Conservation (phyloP, 2,888 invertebrate genomes). For the Dryobota labecula region DNA sequence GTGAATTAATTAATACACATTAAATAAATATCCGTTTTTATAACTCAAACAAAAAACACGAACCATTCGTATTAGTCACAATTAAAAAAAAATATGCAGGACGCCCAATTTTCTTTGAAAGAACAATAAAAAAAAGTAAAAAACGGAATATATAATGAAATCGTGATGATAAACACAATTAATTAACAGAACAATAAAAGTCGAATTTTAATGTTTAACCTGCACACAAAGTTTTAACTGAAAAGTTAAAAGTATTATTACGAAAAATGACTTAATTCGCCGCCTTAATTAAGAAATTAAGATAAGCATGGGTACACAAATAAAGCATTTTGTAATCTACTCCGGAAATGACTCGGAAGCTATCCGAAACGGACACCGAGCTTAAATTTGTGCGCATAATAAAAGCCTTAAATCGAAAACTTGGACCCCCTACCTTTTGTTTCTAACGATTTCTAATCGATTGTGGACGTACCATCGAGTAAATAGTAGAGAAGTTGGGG, state of each 20-base stretch:
- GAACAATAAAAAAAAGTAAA: slow-evolving; percentile 53
- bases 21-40: slow-evolving; percentile 33
- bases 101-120: slow-evolving; percentile 41
- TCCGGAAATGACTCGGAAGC: slow-evolving; percentile 86
- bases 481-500: no score
- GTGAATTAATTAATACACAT: slow-evolving; percentile 63
- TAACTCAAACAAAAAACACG: slow-evolving; percentile 42
- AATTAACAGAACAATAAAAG: slow-evolving; percentile 68
- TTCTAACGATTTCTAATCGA: slow-evolving; percentile 41
- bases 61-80: slow-evolving; percentile 58
- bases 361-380: slow-evolving; percentile 78
- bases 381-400: slow-evolving; percentile 83
- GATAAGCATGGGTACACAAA: slow-evolving; percentile 83
- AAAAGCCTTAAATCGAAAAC: slow-evolving; percentile 75
- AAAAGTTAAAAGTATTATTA: slow-evolving; percentile 65
- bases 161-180: slow-evolving; percentile 59
- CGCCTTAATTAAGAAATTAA: slow-evolving; percentile 88
- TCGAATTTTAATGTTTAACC: slow-evolving; percentile 57
- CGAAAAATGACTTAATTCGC: slow-evolving; percentile 73
- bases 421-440: slow-evolving; percentile 69
- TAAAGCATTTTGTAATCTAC: slow-evolving; percentile 85
- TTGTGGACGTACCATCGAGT: neutral
- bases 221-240: slow-evolving; percentile 50
- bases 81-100: slow-evolving; percentile 63
- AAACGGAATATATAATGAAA: slow-evolving; percentile 52